These are phyloP conservation scores for Eumeta japonica DNA, from an alignment of 1,140 invertebrate genomes.

Conservation along the genomic window DNA sequence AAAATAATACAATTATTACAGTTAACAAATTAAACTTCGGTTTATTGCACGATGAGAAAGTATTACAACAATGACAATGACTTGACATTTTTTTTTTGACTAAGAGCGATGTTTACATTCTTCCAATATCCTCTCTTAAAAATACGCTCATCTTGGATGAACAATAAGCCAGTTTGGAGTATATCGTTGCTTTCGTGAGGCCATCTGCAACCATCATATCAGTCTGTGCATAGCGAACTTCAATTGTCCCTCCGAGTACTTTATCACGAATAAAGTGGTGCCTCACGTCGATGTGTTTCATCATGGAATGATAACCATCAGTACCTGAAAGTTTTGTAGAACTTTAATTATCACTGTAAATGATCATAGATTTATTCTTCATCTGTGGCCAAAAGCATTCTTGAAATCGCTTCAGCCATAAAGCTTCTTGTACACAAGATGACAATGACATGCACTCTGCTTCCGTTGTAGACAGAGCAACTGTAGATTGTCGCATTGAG, in stretches of 20 bases:
- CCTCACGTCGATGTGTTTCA: constrained; percentile 17
- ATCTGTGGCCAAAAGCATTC: not conserved
- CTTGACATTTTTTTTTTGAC: not conserved
- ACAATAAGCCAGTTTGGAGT: constrained; percentile 14
- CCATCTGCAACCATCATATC: constrained; percentile 17
- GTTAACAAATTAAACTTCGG: too few relatives aligned
- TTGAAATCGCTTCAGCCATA: too few relatives aligned
- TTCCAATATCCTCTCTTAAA: too few relatives aligned
- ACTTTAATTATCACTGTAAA: too few relatives aligned
- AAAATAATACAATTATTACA: too few relatives aligned
- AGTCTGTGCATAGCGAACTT: constrained; percentile 12
- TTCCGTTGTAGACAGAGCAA: too few relatives aligned
- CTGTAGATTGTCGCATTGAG: constrained; percentile 14
- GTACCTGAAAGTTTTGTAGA: constrained; percentile 18
- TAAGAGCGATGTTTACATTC: not conserved
- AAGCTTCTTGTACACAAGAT: not conserved
- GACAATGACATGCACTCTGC: constrained; percentile 17
- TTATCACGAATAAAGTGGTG: constrained; percentile 19
- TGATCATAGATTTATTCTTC: too few relatives aligned
- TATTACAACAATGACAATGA: too few relatives aligned
- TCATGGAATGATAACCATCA: too few relatives aligned
- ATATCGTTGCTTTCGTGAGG: constrained; percentile 15
- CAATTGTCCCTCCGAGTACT: constrained; percentile 12
- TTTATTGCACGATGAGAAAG: too few relatives aligned
- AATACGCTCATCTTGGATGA: too few relatives aligned